phyloP scores from a whole-genome alignment of 2,797 vertebrate genomes.

The Intellagama lesueurii region DNA sequence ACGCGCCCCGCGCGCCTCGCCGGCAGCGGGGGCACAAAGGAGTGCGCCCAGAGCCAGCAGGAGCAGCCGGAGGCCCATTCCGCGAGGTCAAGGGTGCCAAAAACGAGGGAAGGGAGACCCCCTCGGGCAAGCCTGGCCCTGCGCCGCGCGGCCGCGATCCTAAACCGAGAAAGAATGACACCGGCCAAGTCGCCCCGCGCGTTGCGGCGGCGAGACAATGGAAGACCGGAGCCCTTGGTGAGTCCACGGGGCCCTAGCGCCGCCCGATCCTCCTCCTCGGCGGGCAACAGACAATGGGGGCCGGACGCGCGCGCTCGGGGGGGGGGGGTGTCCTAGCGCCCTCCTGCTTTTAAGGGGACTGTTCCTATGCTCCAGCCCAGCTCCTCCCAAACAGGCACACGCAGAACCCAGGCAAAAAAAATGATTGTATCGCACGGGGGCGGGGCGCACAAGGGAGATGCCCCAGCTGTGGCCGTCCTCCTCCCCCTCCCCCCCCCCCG shows the following conservation, averaged over 20 bases:
- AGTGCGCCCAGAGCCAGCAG: constrained; percentile 58
- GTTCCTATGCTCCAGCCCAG: too few relatives aligned
- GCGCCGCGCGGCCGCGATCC: neutral
- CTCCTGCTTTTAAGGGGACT: too few relatives aligned
- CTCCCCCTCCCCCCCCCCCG: too few relatives aligned
- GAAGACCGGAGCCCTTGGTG: constrained; percentile 39
- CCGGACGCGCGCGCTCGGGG: too few relatives aligned
- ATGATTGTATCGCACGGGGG: too few relatives aligned
- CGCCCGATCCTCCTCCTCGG: neutral
- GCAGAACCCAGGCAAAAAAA: too few relatives aligned
- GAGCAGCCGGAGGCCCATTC: constrained; percentile 40
- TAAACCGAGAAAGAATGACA: constrained; percentile 46
- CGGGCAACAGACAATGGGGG: neutral
- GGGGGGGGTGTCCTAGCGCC: neutral
- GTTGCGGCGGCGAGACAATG: constrained; percentile 67
- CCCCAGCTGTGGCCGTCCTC: too few relatives aligned
- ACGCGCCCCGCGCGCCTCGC: constrained; percentile 70
- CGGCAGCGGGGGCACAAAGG: constrained; percentile 65
- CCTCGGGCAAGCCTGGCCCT: neutral
- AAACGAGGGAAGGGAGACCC: neutral
- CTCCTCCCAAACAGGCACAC: neutral
- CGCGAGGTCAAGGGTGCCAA: constrained; percentile 27
- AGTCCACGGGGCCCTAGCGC: constrained; percentile 22
- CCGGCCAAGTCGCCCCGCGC: neutral
- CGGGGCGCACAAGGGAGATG: too few relatives aligned